Base-by-base conservation (phyloP, 2,797 vertebrate genomes). In the Coranthus polyacanthus region DNA sequence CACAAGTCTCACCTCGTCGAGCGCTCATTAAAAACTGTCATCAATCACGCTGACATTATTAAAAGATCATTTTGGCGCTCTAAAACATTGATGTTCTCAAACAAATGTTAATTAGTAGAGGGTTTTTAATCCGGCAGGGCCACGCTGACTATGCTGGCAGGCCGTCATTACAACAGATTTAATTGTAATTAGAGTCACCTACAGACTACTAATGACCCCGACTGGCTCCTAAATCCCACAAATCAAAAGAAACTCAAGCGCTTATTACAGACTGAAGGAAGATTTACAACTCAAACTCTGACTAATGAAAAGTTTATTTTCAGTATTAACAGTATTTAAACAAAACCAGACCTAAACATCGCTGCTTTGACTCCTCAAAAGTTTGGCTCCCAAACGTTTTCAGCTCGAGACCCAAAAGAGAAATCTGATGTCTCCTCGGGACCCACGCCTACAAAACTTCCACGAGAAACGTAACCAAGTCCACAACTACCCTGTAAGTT, bases 31-130 rank as follows among this genome's bases (percentile, higher is more conserved):
- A 57, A 47, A n/a, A 13, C 24, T 21, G 18, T 61, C 36, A 62
- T 65, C 65, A 60, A 24, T 74, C 66, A 57, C 1, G 6, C 34
- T 3, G 15, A 42, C 15, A 64, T 69, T 63, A 15, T 75, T 75
- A 74, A 53, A 61, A 18, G 17, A 59, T 81, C 26, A 66, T 76
- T 42, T 66, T n/a, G 44, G 17, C 34, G 15, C 37, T 8, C 29
- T 5, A 6, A 13, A 36, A 16, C 26, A 53, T 8, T 6, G 12
- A 53, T n/a, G 26, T 18, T 53, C 36, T 53, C 22, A 11, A 11
- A 13, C 13, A 24, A 36, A 16, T 26, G 46, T 26, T 20, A 2
- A 58, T 24, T 37, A 49, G 15, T 18, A 0, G 26, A 16, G 1
- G 26, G n/a, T 17, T 34, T 10, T 16, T 45, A 1, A n/a, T 16